These are phyloP conservation scores for Babyrousa celebensis DNA, from an alignment of 2,797 vertebrate genomes.

Conservation along the genomic window DNA sequence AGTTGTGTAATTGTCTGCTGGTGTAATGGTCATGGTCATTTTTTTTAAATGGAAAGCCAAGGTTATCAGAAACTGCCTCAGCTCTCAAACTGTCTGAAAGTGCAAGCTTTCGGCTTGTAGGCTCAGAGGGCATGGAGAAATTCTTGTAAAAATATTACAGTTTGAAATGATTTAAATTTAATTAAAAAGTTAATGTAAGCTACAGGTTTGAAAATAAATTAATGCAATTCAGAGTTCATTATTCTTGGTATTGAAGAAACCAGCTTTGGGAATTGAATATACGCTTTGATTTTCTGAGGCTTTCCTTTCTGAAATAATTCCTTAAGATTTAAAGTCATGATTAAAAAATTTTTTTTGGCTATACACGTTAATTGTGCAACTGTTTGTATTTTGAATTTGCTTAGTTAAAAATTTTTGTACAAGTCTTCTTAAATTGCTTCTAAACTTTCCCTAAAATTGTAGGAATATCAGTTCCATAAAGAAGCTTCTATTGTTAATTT, in stretches of 20 bases:
- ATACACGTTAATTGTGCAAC: neutral
- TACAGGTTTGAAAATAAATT: constrained; percentile 38
- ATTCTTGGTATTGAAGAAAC: neutral
- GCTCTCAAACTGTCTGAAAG: constrained; percentile 14
- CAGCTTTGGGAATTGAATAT: neutral
- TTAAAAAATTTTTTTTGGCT: neutral
- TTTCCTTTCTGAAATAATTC: constrained; percentile 34
- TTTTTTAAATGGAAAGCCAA: constrained; percentile 11
- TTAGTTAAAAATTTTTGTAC: constrained; percentile 38
- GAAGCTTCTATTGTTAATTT: constrained; percentile 38
- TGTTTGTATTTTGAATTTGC: constrained; percentile 47
- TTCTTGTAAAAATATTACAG: constrained; percentile 51
- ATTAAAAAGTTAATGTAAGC: constrained; percentile 1
- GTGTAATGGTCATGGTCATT: neutral
- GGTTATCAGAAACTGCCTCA: constrained; percentile 52
- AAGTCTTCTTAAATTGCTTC: neutral
- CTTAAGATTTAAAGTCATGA: constrained; percentile 52
- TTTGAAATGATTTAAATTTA: constrained; percentile 55
- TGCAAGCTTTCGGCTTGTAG: neutral
- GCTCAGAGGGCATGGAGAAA: constrained; percentile 13
- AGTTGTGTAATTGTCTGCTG: constrained; percentile 10
- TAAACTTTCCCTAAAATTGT: constrained; percentile 64
- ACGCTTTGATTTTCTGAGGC: constrained; percentile 52
- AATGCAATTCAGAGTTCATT: constrained; percentile 48
- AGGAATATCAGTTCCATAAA: constrained; percentile 37